phyloP scores from a whole-genome alignment of 37 sponge, comb jelly and placozoan species.

The Cliona cf. orientalis region DNA sequence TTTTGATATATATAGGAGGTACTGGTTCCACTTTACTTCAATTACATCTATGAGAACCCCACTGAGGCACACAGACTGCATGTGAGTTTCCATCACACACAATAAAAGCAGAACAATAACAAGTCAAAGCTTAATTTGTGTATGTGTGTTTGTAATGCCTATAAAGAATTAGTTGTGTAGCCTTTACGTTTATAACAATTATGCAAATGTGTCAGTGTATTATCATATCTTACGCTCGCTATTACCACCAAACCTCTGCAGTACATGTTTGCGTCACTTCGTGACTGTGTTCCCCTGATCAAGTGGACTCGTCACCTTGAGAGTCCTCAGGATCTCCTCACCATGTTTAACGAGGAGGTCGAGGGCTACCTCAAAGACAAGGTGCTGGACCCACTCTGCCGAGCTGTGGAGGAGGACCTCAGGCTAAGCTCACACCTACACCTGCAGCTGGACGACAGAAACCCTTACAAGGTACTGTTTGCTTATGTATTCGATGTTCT shows the following conservation, averaged over 20 bases:
- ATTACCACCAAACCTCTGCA: constrained; percentile 26
- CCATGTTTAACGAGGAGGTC: constrained; percentile 76
- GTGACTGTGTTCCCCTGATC: constrained; percentile 85
- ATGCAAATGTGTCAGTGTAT: too few species aligned
- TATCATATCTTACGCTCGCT: not conserved
- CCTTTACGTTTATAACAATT: too few species aligned
- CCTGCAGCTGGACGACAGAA: constrained; percentile 92
- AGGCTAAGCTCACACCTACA: constrained; percentile 87
- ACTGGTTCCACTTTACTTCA: constrained; percentile 83
- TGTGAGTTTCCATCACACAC: constrained; percentile 40
- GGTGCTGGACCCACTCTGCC: constrained; percentile 79
- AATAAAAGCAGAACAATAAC: too few species aligned
- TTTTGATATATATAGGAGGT: constrained; percentile 64
- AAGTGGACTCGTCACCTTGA: constrained; percentile 60
- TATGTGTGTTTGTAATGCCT: too few species aligned
- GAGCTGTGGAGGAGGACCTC: constrained; percentile 89
- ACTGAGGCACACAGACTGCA: constrained; percentile 80
- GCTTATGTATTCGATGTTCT: not conserved
- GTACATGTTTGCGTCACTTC: constrained; percentile 94
- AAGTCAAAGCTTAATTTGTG: too few species aligned
- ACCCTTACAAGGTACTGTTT: constrained; percentile 94
- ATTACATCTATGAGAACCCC: constrained; percentile 73
- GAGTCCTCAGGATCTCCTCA: constrained; percentile 44
- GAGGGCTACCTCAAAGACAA: constrained; percentile 49
- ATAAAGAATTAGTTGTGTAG: too few species aligned